phyloP scores from a whole-genome alignment of 35 echinoderm and acorn worm species.

The Patiria miniata region DNA sequence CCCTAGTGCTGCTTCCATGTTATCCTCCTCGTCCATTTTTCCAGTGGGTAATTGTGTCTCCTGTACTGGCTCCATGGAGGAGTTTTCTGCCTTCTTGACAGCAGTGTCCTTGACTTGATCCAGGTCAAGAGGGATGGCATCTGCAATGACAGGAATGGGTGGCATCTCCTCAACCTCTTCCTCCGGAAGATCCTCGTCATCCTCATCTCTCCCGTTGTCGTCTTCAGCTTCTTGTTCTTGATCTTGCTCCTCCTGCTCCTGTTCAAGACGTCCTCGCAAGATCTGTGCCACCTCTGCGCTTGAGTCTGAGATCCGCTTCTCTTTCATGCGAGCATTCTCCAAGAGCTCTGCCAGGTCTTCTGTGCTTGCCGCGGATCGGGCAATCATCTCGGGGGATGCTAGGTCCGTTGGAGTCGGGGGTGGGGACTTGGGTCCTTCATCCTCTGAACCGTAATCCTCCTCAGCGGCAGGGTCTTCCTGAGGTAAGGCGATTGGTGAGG shows the following conservation, averaged over 20 bases:
- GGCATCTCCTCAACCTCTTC: slow-evolving; percentile 32
- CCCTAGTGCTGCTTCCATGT: background rate
- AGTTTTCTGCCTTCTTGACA: too few relatives aligned
- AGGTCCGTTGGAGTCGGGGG: slow-evolving; percentile 62
- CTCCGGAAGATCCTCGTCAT: background rate
- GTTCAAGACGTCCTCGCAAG: slow-evolving; percentile 41
- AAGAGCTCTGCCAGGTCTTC: slow-evolving; percentile 72
- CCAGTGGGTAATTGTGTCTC: background rate
- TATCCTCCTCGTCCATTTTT: background rate
- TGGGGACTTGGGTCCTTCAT: slow-evolving; percentile 58
- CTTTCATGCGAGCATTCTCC: slow-evolving; percentile 64
- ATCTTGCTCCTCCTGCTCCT: slow-evolving; percentile 30
- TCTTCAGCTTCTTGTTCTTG: background rate
- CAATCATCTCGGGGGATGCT: slow-evolving; percentile 28
- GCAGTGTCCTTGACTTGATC: too few relatives aligned
- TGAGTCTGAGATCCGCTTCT: slow-evolving; percentile 88
- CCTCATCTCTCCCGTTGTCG: slow-evolving; percentile 7
- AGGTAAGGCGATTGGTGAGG: background rate
- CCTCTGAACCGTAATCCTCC: slow-evolving; percentile 1
- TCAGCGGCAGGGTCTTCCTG: slow-evolving; percentile 8
- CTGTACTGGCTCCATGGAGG: too few relatives aligned
- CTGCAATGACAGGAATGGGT: background rate
- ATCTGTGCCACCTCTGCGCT: slow-evolving; percentile 95
- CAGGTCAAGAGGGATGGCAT: too few relatives aligned
- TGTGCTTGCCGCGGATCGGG: slow-evolving; percentile 1